Evolutionary conservation across 2,888 invertebrate species (phyloP).

Genomic region (Cantharis rustica): DNA sequence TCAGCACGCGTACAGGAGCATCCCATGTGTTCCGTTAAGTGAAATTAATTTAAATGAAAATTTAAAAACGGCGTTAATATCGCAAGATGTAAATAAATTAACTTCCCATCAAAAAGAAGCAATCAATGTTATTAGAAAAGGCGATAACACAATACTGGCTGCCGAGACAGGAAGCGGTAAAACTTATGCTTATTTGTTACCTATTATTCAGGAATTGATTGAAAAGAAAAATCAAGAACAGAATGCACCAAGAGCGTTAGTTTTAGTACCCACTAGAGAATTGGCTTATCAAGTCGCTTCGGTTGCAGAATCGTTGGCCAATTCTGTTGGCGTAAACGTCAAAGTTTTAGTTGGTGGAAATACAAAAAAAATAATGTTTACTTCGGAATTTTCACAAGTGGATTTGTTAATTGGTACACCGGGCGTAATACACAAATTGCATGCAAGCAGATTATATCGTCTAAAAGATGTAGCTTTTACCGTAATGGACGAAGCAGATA

Average conservation of each 20-base stretch:
- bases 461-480: slow-evolving; percentile 72
- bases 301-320: slow-evolving; percentile 64
- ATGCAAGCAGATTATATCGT: slow-evolving; percentile 73
- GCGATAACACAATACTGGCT: slow-evolving; percentile 75
- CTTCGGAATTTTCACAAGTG: slow-evolving; percentile 70
- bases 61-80: slow-evolving; percentile 64
- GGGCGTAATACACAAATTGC: slow-evolving; percentile 78
- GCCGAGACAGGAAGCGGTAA: slow-evolving; percentile 97
- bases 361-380: slow-evolving; percentile 70
- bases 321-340: slow-evolving; percentile 64
- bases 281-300: slow-evolving; percentile 72
- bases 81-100: slow-evolving; percentile 62
- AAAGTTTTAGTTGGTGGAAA: slow-evolving; percentile 74
- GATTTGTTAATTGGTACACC: slow-evolving; percentile 79
- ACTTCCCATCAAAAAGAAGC: slow-evolving; percentile 71
- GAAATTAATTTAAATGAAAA: slow-evolving; percentile 54
- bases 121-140: slow-evolving; percentile 70
- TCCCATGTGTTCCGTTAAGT: slow-evolving; percentile 49
- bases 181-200: slow-evolving; percentile 85
- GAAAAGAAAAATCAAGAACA: slow-evolving; percentile 58
- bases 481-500: slow-evolving; percentile 92
- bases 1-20: slow-evolving; percentile 48
- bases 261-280: slow-evolving; percentile 86
- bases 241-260: slow-evolving; percentile 77
- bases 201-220: slow-evolving; percentile 75